A percentile compares a stretch with the other conserved stretches of the same genome.
Conservation (phyloP, 2,888 invertebrate species). For the Trisateles emortualis region DNA sequence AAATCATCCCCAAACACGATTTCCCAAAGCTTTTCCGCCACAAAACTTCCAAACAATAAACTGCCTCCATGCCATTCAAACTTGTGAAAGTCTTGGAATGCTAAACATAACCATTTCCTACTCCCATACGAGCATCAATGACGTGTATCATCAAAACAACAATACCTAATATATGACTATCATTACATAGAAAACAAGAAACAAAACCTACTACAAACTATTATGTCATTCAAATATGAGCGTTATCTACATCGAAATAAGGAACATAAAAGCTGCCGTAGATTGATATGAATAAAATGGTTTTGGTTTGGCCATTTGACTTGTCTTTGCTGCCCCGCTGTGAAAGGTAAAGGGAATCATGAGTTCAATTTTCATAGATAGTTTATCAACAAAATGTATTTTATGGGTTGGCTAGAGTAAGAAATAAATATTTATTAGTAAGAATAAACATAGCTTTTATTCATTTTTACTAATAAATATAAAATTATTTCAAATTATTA, state of each 20-base stretch:
- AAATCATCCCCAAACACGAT: slow-evolving; percentile 5
- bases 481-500: too few species aligned
- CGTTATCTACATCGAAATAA: neutral
- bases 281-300: slow-evolving; percentile 6
- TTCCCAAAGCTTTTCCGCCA: slow-evolving; percentile 57
- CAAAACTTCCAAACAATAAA: slow-evolving; percentile 72
- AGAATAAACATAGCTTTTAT: too few species aligned
- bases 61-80: slow-evolving; percentile 70
- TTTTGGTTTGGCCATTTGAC: slow-evolving; percentile 64
- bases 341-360: slow-evolving; percentile 72
- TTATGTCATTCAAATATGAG: neutral
- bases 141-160: slow-evolving; percentile 82
- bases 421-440: too few species aligned
- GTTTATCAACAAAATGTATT: slow-evolving; percentile 52
- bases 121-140: slow-evolving; percentile 71
- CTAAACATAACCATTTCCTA: slow-evolving; percentile 79
- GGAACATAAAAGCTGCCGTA: neutral
- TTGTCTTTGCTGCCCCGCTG: slow-evolving; percentile 76
- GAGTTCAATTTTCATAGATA: slow-evolving; percentile 63
- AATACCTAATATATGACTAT: slow-evolving; percentile 83
- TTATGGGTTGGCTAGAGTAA: slow-evolving; percentile 8
- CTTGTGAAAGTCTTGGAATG: slow-evolving; percentile 66
- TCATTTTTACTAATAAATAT: too few species aligned
- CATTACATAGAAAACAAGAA: slow-evolving; percentile 57
- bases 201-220: neutral